Evolutionary conservation across 1,140 invertebrate genomes (phyloP), one percentile per base, ranked within the genome.

Genomic region (Drosophila saltans): DNA sequence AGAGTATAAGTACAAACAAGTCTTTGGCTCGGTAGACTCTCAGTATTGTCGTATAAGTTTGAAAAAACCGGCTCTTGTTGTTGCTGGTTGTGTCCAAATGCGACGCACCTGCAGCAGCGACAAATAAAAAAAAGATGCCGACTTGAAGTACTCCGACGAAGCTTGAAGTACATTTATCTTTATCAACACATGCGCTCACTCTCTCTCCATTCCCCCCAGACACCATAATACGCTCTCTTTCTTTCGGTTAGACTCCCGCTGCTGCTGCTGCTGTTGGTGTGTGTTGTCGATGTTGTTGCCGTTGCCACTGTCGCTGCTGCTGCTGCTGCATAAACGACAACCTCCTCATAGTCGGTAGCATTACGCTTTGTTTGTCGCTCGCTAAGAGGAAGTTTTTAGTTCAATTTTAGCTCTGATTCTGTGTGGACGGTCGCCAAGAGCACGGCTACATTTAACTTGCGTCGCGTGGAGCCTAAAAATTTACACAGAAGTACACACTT

Each of bases 351-450:
- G 67, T 69, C 80, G 58, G 30, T 56, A 63, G 64, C 71, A 70
- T 39, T 64, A 69, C 3, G 45, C 62, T 72, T 56, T 48, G 58
- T 59, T 45, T 63, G 66, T 10, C 41, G 30, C 75, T 72, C 68
- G 57, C 73, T 60, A 45, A 64, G 67, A 48, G 66, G 61, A 86
- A 69, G 75, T 83, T 88, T 40, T 86, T 88, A 88, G 83, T 88
- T 88, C 83, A 84, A 80, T 88, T 88, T 88, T 88, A 88, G 83
- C 83, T 89, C 83, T 88, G 84, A 83, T 89, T 83, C 84, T 78
- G 83, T 78, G 84, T 76, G 84, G 83, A 88, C 84, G 83, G 71
- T 80, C 39, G 56, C 62, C 65, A 66, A 74, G 57, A 48, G 56
- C 48, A 76, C 69, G 56, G 69, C 67, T 52, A 26, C 58, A 69